Base-by-base conservation (phyloP, 2,888 invertebrate species). In the Chrysotoxum bicinctum region DNA sequence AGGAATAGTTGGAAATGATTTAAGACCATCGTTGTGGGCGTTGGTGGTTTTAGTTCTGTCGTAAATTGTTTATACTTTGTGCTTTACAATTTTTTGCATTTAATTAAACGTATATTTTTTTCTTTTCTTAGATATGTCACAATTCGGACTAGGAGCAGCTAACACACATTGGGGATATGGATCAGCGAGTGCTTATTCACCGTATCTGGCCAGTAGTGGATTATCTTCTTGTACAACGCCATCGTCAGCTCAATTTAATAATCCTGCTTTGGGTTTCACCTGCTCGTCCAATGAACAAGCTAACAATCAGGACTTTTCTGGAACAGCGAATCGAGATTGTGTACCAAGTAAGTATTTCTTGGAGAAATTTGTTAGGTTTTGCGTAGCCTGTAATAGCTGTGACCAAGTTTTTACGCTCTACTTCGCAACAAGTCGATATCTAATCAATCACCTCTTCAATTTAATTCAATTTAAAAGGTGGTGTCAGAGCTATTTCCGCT, bases 151-250 rank as follows among this genome's bases (percentile, higher is more conserved):
- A 90, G 96, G 96, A 91, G 95, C 96, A 89, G 95, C 96, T 89
- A 97, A 97, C 92, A 95, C 96, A 12, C 96, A 96, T 90, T 97
- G 97, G 97, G 97, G 97, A 87, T 97, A 97, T 91, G 95, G 97
- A 50, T 95, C 96, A 56, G 96, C 96, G 37, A 95, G 96, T 76
- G 97, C 96, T 14, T 97, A 97, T 92, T 96, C 97, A 0, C 96
- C 97, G 14, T 97, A 97, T 91, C 93, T 97, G 89, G 95, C 94
- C 54, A 92, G 93, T 60, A 94, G 95, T 89, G 94, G 94, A 88
- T 90, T 95, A 87, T 95, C 95, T 35, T 96, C 95, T 21, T 97
- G 95, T 90, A 96, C 95, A 54, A 96, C 95, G 72, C 96, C 95
- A 0, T 92, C 95, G 0, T 94, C 94, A 1, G 92, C 93, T 8